Conservation (phyloP, 64 coral and sea anemone species). For the Stylophora pistillata region DNA sequence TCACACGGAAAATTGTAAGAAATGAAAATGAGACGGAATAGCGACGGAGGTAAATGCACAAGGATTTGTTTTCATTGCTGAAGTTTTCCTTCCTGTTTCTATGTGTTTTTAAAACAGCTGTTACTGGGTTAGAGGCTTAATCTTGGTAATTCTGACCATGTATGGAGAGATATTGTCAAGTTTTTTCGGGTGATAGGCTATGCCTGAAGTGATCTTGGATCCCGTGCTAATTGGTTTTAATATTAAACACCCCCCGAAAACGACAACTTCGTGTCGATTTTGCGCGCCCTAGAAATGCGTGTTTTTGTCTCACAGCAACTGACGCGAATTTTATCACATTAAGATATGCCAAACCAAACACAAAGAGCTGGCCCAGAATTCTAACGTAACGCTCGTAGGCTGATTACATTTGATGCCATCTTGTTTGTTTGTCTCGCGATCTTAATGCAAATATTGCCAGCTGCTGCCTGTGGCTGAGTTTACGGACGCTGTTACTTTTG, state of each 20-base stretch:
- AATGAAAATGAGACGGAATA: neutral
- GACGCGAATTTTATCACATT: conserved; percentile 6
- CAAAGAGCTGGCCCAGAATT: neutral
- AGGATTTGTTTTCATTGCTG: neutral
- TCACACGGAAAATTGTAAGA: neutral
- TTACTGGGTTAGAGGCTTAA: neutral
- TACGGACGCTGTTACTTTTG: neutral
- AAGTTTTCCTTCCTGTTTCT: neutral
- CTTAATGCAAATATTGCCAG: neutral
- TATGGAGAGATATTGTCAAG: neutral
- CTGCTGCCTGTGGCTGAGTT: no score
- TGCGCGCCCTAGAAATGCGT: conserved; percentile 14
- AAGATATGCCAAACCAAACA: conserved; percentile 8
- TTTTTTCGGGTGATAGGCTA: neutral
- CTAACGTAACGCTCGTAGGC: neutral
- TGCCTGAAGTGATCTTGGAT: neutral
- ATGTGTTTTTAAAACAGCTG: neutral
- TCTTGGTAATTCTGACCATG: neutral
- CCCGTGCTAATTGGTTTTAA: conserved; percentile 29
- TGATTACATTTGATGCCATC: neutral
- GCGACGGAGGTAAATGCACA: neutral
- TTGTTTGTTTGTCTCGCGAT: conserved; percentile 21
- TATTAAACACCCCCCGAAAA: conserved; percentile 15
- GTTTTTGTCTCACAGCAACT: conserved; percentile 41
- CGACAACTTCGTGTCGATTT: conserved; percentile 28